Evolutionary conservation across 2,888 invertebrate genomes (phyloP).

Genomic region (Shargacucullia verbasci): DNA sequence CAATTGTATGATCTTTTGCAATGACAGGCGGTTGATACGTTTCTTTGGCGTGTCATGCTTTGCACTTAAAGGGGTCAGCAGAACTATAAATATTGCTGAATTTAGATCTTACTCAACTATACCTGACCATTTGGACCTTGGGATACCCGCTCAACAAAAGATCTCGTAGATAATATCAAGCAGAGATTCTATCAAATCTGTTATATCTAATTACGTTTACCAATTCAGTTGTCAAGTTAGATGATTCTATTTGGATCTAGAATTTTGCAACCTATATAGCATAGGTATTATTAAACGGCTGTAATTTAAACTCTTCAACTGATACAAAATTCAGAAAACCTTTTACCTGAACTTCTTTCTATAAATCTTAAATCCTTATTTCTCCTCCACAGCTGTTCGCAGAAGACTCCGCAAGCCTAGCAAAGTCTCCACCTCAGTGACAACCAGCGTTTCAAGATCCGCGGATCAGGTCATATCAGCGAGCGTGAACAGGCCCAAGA

Average conservation of each 20-base stretch:
- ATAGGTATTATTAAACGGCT: too few relatives aligned
- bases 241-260: too few relatives aligned
- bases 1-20: slow-evolving; percentile 21
- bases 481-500: slow-evolving; percentile 91
- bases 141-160: too few relatives aligned
- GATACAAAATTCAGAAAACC: too few relatives aligned
- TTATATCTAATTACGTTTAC: too few relatives aligned
- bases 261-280: too few relatives aligned
- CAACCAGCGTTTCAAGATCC: slow-evolving; percentile 90
- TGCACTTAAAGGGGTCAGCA: slow-evolving; percentile 22
- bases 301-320: too few relatives aligned
- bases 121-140: slow-evolving; percentile 13
- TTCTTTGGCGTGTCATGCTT: slow-evolving; percentile 32
- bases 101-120: slow-evolving; percentile 17
- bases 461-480: slow-evolving; percentile 86
- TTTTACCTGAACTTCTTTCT: too few relatives aligned
- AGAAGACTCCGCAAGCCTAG: slow-evolving; percentile 91
- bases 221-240: too few relatives aligned
- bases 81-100: slow-evolving; percentile 9
- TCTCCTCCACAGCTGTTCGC: slow-evolving; percentile 86
- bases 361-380: background rate
- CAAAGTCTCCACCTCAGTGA: slow-evolving; percentile 89
- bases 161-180: too few relatives aligned
- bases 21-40: slow-evolving; percentile 16
- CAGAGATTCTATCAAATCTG: too few relatives aligned